These are phyloP conservation scores for Sciaenops ocellatus DNA, from an alignment of 2,797 vertebrate genomes.

Conservation along the genomic window DNA sequence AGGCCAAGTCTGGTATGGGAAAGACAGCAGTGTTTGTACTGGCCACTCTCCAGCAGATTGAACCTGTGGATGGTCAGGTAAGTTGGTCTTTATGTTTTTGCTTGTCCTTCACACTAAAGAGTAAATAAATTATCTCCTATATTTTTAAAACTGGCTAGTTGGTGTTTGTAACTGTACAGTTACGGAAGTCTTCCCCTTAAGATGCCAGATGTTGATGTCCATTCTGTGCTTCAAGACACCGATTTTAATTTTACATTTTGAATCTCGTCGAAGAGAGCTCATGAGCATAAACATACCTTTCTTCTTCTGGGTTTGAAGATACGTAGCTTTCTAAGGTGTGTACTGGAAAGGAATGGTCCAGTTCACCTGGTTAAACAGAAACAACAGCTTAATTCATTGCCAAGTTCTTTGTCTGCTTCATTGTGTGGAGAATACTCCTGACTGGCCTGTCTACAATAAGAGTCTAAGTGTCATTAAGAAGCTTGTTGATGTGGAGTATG, in stretches of 20 bases:
- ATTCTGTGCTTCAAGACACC: too few relatives aligned
- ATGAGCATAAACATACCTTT: too few relatives aligned
- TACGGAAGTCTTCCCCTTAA: too few relatives aligned
- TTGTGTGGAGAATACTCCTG: neutral
- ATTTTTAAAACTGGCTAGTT: too few relatives aligned
- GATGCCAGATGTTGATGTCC: neutral
- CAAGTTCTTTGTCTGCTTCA: neutral
- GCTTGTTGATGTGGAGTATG: neutral
- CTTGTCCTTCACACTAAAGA: neutral
- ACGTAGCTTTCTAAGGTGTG: too few relatives aligned
- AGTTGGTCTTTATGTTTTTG: conserved; percentile 20
- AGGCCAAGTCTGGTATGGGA: conserved; percentile 94
- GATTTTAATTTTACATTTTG: too few relatives aligned
- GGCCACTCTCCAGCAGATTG: conserved; percentile 91
- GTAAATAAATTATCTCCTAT: too few relatives aligned
- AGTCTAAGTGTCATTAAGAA: neutral
- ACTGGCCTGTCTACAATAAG: neutral
- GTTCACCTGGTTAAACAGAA: neutral
- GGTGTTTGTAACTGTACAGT: too few relatives aligned
- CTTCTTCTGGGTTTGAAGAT: too few relatives aligned
- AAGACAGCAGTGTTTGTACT: conserved; percentile 92
- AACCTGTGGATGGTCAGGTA: conserved; percentile 91
- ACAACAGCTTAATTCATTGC: neutral
- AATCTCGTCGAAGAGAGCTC: too few relatives aligned
- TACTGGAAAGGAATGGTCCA: neutral